Percentiles rank a stretch among this genome's conserved stretches.
phyloP scores from a whole-genome alignment of 2,113 vertebrate genomes.

The Leucoraja erinaceus region DNA sequence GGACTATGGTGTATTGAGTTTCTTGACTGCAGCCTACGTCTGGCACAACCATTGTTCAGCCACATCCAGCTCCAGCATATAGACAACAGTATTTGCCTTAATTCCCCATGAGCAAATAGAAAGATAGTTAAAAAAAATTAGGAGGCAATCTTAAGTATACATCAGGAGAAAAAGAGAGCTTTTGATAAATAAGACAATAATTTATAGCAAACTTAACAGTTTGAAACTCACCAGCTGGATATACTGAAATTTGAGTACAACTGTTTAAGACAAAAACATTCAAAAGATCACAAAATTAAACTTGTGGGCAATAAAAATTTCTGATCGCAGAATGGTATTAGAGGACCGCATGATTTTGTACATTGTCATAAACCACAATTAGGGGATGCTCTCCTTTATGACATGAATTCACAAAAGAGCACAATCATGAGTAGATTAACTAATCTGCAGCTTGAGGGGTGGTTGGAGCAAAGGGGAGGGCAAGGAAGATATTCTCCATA shows the following conservation, averaged over 20 bases:
- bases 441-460: no score
- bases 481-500: no score
- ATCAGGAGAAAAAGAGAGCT: background rate
- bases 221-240: constrained; percentile 28
- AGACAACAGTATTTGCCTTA: background rate
- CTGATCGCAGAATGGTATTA: background rate
- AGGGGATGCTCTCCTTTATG: background rate
- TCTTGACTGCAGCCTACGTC: background rate
- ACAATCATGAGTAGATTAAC: background rate
- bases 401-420: background rate
- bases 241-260: constrained; percentile 11
- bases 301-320: background rate
- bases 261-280: constrained; percentile 21
- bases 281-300: constrained; percentile 2
- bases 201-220: background rate
- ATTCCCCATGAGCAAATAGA: background rate
- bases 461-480: no score
- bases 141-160: background rate
- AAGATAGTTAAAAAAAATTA: background rate
- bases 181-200: background rate
- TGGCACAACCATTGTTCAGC: background rate
- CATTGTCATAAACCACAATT: background rate
- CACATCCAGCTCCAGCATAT: background rate
- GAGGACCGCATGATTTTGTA: background rate
- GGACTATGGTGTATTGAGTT: background rate